phyloP scores from a whole-genome alignment of 2,113 vertebrate species.

The Poeciliopsis turrubarensis region DNA sequence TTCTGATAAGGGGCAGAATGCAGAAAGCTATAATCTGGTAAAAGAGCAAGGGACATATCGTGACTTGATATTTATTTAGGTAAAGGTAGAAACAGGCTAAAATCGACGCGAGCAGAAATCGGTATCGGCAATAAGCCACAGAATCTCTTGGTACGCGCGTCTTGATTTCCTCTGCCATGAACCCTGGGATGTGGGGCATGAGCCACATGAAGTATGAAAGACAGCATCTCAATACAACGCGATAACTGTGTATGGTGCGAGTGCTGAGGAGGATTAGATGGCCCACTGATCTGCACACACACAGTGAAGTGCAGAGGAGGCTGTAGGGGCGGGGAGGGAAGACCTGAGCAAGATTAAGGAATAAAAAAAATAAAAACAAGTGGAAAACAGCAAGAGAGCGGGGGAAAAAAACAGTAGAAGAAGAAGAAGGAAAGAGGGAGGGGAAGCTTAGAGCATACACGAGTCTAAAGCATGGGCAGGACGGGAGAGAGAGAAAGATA shows the following conservation, averaged over 20 bases:
- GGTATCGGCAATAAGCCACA: not conserved
- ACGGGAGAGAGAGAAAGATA: slow-evolving; percentile 4
- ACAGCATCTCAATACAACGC: slow-evolving; percentile 39
- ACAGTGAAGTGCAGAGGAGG: slow-evolving; percentile 25
- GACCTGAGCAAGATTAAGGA: slow-evolving; percentile 42
- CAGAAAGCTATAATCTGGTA: not conserved
- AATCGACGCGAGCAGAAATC: not conserved
- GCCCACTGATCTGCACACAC: slow-evolving; percentile 52
- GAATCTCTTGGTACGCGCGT: not conserved
- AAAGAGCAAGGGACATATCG: not conserved
- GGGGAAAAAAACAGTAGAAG: slow-evolving; percentile 28
- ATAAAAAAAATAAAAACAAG: slow-evolving; percentile 12
- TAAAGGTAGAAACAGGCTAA: not conserved
- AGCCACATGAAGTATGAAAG: slow-evolving; percentile 36
- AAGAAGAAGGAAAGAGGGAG: slow-evolving; percentile 5
- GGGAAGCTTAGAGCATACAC: slow-evolving; percentile 39
- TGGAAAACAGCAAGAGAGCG: slow-evolving; percentile 25
- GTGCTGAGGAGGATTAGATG: slow-evolving; percentile 51
- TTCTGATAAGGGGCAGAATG: not conserved
- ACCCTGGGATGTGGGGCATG: slow-evolving; percentile 28
- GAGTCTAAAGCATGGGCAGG: slow-evolving; percentile 33
- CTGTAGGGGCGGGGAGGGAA: slow-evolving; percentile 11
- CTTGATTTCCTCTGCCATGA: not conserved
- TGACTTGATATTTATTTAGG: too few species aligned
- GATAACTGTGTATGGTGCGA: slow-evolving; percentile 47